phyloP scores from a whole-genome alignment of 2,113 vertebrate species.

The Raja brachyura region DNA sequence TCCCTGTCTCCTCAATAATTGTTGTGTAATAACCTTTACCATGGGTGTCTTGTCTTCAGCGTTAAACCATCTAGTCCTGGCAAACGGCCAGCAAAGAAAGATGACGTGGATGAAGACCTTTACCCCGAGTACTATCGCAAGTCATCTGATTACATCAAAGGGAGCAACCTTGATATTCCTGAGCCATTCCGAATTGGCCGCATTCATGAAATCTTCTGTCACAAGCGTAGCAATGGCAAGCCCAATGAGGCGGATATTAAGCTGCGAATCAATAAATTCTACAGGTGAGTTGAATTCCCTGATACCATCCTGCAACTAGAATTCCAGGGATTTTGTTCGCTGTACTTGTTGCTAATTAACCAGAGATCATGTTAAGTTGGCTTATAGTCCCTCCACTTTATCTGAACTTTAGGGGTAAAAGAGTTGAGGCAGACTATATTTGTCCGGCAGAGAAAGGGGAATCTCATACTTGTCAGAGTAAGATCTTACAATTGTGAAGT shows the following conservation, averaged over 20 bases:
- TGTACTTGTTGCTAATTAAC: not conserved
- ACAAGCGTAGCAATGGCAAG: conserved; percentile 69
- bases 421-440: not conserved
- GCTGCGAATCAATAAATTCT: conserved; percentile 78
- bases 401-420: not conserved
- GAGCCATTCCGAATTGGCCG: conserved; percentile 80
- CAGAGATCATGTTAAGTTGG: not conserved
- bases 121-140: conserved; percentile 92
- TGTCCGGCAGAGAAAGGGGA: not conserved
- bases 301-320: not conserved
- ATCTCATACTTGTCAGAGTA: not conserved
- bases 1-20: not conserved
- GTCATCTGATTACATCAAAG: conserved; percentile 92
- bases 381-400: not conserved
- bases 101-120: conserved; percentile 82
- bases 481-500: not conserved
- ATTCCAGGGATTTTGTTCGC: not conserved
- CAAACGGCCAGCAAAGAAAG: conserved; percentile 78
- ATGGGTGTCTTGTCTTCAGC: conserved; percentile 48
- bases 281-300: conserved; percentile 59
- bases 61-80: conserved; percentile 75
- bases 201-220: conserved; percentile 81
- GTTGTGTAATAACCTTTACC: not conserved
- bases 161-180: conserved; percentile 85
- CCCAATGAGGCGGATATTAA: conserved; percentile 74